A percentile compares a stretch with the other conserved stretches of the same genome.
These are phyloP conservation scores for Drosophila mimetica DNA, from an alignment of 2,888 invertebrate genomes.

Conservation along the genomic window DNA sequence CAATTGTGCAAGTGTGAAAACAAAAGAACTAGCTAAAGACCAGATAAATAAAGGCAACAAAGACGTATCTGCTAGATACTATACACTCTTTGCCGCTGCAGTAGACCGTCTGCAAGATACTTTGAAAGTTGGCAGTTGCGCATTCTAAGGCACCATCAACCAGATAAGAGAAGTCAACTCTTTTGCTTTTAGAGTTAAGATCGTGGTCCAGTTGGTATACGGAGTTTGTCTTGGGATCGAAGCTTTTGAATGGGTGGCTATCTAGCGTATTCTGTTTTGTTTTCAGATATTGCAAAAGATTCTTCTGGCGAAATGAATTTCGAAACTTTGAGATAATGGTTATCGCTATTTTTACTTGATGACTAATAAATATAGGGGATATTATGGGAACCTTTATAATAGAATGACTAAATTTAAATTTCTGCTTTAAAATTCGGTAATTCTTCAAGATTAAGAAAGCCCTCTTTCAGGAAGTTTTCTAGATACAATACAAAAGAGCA, in stretches of 20 bases:
- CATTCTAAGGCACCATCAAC: slow-evolving; percentile 55
- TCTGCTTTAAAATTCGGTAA: too few relatives aligned
- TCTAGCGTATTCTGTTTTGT: slow-evolving; percentile 16
- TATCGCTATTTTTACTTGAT: background rate
- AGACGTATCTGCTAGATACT: slow-evolving; percentile 45
- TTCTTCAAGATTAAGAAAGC: too few relatives aligned
- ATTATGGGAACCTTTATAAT: background rate
- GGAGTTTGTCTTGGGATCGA: slow-evolving; percentile 1
- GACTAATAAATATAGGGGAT: background rate
- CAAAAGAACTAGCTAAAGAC: slow-evolving; percentile 46
- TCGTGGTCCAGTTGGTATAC: background rate
- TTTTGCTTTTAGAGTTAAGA: slow-evolving; percentile 1
- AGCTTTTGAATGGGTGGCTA: slow-evolving; percentile 15
- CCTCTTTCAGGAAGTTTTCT: too few relatives aligned
- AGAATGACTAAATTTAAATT: background rate
- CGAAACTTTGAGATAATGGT: background rate
- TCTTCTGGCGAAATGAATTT: background rate
- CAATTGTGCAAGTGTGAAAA: slow-evolving; percentile 62
- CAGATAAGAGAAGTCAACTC: slow-evolving; percentile 41
- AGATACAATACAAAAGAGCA: background rate
- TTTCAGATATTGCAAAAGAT: background rate
- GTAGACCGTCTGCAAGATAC: slow-evolving; percentile 32
- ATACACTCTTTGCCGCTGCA: slow-evolving; percentile 28
- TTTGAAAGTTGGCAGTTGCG: slow-evolving; percentile 28
- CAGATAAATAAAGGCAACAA: slow-evolving; percentile 49